Evolutionary conservation across 2,797 vertebrate genomes (phyloP).

Genomic region (Danio choprae): DNA sequence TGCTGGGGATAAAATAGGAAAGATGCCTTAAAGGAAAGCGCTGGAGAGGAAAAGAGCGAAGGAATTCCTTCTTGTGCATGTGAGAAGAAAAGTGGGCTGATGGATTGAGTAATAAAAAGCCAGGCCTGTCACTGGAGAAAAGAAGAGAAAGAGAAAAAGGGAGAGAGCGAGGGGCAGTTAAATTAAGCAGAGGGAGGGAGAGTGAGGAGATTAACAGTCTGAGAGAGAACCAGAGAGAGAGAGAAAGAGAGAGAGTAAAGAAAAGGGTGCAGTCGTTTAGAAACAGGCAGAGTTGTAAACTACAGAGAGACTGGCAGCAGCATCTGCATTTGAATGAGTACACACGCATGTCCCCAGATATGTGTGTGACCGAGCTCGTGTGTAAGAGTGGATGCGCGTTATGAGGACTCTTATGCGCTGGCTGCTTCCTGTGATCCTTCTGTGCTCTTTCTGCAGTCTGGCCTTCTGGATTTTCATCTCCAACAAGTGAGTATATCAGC

Average conservation of each 20-base stretch:
- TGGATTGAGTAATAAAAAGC: slow-evolving; percentile 15
- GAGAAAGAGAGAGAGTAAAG: slow-evolving; percentile 33
- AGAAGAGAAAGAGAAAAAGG: not conserved
- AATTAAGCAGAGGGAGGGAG: slow-evolving; percentile 15
- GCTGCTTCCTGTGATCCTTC: slow-evolving; percentile 23
- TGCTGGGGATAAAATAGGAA: not conserved
- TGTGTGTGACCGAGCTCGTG: not conserved
- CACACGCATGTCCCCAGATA: not conserved
- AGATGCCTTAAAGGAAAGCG: slow-evolving; percentile 20
- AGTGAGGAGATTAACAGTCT: slow-evolving; percentile 11
- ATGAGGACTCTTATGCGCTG: slow-evolving; percentile 39
- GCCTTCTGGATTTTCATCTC: slow-evolving; percentile 34
- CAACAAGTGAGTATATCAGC: slow-evolving; percentile 37
- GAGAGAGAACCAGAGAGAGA: not conserved
- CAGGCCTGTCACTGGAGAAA: not conserved
- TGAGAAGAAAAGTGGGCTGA: not conserved
- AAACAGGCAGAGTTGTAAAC: not conserved
- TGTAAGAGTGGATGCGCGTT: slow-evolving; percentile 26
- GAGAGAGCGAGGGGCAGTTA: not conserved
- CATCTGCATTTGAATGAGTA: not conserved
- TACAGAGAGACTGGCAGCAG: not conserved
- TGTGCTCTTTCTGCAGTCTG: slow-evolving; percentile 34
- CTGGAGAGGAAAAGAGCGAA: not conserved
- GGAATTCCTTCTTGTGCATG: slow-evolving; percentile 2
- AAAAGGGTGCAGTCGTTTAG: slow-evolving; percentile 1